Evolutionary conservation across 2,797 vertebrate species (phyloP).

Genomic region (Sebastolobus altivelis): DNA sequence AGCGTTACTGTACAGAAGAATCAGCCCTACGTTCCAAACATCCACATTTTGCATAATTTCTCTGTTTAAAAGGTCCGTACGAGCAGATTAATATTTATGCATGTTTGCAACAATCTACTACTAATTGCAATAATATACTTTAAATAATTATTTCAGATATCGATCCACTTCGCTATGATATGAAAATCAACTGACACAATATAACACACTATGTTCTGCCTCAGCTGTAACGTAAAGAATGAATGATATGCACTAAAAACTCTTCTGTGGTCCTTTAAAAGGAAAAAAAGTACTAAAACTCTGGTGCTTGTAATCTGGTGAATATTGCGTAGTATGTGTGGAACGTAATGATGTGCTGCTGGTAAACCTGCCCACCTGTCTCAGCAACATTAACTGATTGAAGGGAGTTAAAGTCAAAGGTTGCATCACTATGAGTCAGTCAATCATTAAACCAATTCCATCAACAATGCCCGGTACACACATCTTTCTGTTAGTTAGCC

Average conservation of each 20-base stretch:
- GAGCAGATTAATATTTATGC: not conserved
- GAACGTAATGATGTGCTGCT: not conserved
- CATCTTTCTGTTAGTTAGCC: conserved; percentile 39
- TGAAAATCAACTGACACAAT: too few species aligned
- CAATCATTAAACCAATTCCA: not conserved
- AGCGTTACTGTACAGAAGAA: not conserved
- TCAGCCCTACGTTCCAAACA: not conserved
- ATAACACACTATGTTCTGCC: not conserved
- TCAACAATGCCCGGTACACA: conserved; percentile 42
- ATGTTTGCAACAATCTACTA: not conserved
- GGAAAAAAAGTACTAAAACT: not conserved
- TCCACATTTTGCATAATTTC: not conserved
- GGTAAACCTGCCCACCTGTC: not conserved
- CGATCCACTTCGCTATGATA: too few species aligned
- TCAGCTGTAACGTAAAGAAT: not conserved
- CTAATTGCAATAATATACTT: not conserved
- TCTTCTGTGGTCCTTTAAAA: not conserved
- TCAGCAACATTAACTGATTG: not conserved
- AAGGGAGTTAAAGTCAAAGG: conserved; percentile 8
- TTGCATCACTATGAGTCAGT: conserved; percentile 18
- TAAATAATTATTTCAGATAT: not conserved
- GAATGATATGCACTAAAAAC: not conserved
- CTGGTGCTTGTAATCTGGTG: not conserved
- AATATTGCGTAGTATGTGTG: not conserved
- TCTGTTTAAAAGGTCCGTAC: not conserved